Evolutionary conservation across 2,797 vertebrate species (phyloP).

Genomic region (Alosa sapidissima): DNA sequence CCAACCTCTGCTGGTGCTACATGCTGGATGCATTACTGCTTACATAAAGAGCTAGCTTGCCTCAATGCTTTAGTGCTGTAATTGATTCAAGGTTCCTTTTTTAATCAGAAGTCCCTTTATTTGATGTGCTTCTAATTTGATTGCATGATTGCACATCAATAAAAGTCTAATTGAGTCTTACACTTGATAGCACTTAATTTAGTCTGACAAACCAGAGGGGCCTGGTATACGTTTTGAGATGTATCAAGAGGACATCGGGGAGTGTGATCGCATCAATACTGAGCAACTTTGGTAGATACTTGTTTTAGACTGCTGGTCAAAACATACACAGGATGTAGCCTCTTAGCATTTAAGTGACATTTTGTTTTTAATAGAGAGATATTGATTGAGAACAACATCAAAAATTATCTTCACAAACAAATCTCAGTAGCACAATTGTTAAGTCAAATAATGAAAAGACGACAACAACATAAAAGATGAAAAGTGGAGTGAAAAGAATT

Average conservation of each 20-base stretch:
- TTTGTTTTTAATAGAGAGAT: background rate
- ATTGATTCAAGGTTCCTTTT: constrained; percentile 18
- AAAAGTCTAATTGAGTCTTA: constrained; percentile 21
- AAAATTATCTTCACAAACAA: background rate
- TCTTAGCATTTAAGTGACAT: background rate
- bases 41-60: constrained; percentile 1
- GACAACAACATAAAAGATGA: background rate
- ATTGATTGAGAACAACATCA: background rate
- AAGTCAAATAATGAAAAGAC: background rate
- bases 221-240: background rate
- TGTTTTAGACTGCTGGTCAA: background rate
- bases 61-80: background rate
- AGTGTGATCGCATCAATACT: background rate
- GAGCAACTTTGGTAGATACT: background rate
- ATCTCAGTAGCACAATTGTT: background rate
- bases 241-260: background rate
- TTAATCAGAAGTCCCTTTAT: background rate
- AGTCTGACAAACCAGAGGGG: background rate
- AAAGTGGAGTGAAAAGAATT: background rate
- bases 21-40: background rate
- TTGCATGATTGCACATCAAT: constrained; percentile 24
- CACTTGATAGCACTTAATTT: constrained; percentile 4
- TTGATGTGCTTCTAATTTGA: constrained; percentile 12
- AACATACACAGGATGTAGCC: background rate
- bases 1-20: background rate